Evolutionary conservation across 2,888 invertebrate species (phyloP).

Genomic region (Cryptus armator): DNA sequence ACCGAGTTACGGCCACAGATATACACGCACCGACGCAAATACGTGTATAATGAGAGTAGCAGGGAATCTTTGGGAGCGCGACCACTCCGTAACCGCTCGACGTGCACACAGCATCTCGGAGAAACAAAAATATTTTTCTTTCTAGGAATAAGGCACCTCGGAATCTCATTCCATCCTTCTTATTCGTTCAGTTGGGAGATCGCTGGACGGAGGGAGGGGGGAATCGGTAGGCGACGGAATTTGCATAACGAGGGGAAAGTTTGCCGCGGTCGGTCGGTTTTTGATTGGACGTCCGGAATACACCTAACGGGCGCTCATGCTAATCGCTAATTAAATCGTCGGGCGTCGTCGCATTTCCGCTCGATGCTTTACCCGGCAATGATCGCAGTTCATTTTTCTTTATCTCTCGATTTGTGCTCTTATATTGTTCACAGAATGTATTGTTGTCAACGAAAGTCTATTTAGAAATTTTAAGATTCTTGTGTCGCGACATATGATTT

Average conservation of each 20-base stretch:
- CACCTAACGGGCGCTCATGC: conserved; percentile 66
- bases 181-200: background rate
- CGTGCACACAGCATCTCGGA: conserved; percentile 47
- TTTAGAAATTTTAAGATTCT: background rate
- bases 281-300: conserved; percentile 68
- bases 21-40: conserved; percentile 8
- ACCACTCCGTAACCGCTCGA: conserved; percentile 16
- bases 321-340: conserved; percentile 64
- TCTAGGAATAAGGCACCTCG: conserved; percentile 68
- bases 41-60: conserved; percentile 9
- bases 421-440: background rate
- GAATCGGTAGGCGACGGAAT: conserved; percentile 50
- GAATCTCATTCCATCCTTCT: conserved; percentile 55
- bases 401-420: background rate
- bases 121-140: conserved; percentile 83
- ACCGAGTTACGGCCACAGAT: conserved; percentile 52
- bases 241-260: conserved; percentile 67
- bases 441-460: background rate
- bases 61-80: conserved; percentile 41
- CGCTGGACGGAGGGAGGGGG: no score
- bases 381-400: conserved; percentile 10
- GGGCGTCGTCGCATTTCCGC: conserved; percentile 51
- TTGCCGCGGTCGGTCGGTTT: conserved; percentile 56
- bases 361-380: conserved; percentile 2
- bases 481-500: background rate